Evolutionary conservation across 2,888 invertebrate species (phyloP), one percentile per base, ranked within the genome.

Genomic region (Harpalus rufipes): DNA sequence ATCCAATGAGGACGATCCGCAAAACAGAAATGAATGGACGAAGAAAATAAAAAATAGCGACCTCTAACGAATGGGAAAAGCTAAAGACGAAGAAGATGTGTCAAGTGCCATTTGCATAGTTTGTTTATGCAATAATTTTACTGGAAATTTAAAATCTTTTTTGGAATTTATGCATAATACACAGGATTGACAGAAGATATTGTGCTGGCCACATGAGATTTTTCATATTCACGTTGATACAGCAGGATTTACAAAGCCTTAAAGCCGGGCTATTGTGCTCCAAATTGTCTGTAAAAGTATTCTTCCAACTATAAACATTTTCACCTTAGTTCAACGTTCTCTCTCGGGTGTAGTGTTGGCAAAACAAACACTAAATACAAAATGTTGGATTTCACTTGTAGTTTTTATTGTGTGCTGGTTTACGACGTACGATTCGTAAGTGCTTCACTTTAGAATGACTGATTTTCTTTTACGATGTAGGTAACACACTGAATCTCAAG

Each of bases 331-430:
- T 44, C 44, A 44, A 44, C 21, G 72, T 16, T 44, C 44, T 32
- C 41, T 68, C 68, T 68, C 32, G 18, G 44, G 72, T 12, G 72
- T 44, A 18, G 39, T 68, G 68, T 41, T 68, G 39, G 14, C 14
- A 68, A 68, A 68, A 78, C 78, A 78, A 51, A 58, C 14, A n/a
- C 78, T 78, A 78, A 78, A 58, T 58, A 25, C 56, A 25, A 58
- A 76, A 14, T 74, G 44, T 32, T 0, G 68, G 32, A 44, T 74
- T 74, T 18, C 18, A 41, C 72, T 18, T 68, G 39, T 6, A 68
- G 39, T 74, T 78, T 78, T 56, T 78, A 58, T 78, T 78, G 78
- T 78, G 56, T 56, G n/a, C 12, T 51, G 32, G 21, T 78, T 78
- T 78, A 78, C 41, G 56, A 41, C 8, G 41, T 44, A 44, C 72